Conservation (phyloP, 2,888 invertebrate species). For the Antitype chi region DNA sequence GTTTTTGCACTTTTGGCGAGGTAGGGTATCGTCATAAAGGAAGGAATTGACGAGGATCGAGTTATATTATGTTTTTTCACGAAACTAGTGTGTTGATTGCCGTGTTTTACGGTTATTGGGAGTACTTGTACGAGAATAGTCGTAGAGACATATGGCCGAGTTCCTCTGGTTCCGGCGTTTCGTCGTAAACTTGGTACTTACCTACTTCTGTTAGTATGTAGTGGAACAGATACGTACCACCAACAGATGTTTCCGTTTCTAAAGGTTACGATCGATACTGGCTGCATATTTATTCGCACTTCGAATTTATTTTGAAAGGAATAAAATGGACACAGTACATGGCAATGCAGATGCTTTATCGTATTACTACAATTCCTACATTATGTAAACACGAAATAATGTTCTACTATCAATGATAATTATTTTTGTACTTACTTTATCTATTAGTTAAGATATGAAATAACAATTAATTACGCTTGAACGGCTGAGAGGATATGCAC, state of each 20-base stretch:
- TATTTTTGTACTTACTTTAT: neutral
- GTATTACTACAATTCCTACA: neutral
- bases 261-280: conserved; percentile 64
- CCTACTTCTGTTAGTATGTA: conserved; percentile 38
- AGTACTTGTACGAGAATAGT: conserved; percentile 58
- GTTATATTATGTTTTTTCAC: conserved; percentile 31
- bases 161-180: conserved; percentile 40
- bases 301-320: neutral
- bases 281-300: conserved; percentile 54
- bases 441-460: neutral
- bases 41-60: neutral
- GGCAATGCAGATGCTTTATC: too few relatives aligned
- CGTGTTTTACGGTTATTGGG: conserved; percentile 59
- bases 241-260: conserved; percentile 70
- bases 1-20: neutral
- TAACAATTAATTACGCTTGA: neutral
- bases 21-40: conserved; percentile 6
- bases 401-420: neutral
- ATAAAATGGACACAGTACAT: too few relatives aligned
- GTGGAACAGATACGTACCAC: conserved; percentile 45
- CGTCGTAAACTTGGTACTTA: conserved; percentile 59
- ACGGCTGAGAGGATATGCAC: neutral
- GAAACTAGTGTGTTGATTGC: conserved; percentile 49
- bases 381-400: neutral
- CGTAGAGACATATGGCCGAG: conserved; percentile 50